Percentiles rank a stretch among this genome's conserved stretches.
Conservation (phyloP, 2,797 vertebrate genomes). For the Spatula clypeata region DNA sequence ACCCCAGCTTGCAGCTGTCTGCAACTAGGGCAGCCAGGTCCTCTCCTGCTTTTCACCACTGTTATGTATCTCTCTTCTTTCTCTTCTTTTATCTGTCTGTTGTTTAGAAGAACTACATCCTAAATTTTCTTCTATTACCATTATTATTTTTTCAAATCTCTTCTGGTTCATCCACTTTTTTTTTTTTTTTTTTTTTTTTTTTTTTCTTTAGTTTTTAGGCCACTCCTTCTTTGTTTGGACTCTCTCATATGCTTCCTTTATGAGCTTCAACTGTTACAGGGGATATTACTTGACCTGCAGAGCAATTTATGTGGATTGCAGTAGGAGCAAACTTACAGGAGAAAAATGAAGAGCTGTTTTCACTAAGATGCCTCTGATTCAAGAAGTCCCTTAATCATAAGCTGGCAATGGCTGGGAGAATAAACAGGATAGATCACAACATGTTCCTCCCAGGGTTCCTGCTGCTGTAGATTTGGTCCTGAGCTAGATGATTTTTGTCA, state of each 20-base stretch:
- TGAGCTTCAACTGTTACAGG: neutral
- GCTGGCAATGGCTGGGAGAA: neutral
- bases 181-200: neutral
- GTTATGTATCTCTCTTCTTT: fast-evolving
- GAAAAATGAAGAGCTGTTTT: neutral
- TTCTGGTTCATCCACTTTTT: neutral
- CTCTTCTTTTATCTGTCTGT: neutral
- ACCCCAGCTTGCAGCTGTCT: neutral
- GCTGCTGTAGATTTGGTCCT: neutral
- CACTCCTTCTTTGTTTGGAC: neutral
- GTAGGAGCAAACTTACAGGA: neutral
- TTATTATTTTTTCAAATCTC: too few relatives aligned
- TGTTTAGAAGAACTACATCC: neutral
- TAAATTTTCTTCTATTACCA: neutral
- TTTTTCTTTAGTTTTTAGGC: neutral
- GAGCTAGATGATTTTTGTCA: neutral
- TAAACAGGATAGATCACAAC: neutral
- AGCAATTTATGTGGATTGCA: neutral
- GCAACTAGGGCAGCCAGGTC: neutral
- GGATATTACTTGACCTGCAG: neutral
- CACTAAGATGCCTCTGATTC: neutral
- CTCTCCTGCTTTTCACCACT: neutral
- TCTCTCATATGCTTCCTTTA: neutral
- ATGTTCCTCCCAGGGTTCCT: neutral
- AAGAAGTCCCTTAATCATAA: neutral